phyloP scores from a whole-genome alignment of 64 coral and sea anemone genomes.

The Montipora sp. region DNA sequence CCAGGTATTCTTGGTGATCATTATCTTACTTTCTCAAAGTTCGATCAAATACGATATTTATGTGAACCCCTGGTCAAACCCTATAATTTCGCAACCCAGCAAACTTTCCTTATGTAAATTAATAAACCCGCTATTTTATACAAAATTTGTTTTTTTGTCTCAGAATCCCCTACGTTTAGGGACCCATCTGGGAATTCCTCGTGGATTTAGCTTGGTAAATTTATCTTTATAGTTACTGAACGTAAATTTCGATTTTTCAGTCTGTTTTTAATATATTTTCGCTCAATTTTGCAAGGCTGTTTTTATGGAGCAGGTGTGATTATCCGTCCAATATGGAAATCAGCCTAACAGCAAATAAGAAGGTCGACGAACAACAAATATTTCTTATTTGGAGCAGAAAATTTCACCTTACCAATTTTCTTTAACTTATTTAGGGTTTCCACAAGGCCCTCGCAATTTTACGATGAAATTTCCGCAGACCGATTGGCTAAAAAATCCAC shows the following conservation, averaged over 20 bases:
- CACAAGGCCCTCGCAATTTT: no score
- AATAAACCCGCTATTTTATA: neutral
- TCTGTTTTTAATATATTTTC: neutral
- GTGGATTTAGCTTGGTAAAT: no score
- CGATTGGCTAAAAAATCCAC: neutral
- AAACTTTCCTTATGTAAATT: neutral
- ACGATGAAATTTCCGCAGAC: neutral
- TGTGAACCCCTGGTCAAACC: no score
- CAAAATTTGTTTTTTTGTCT: neutral
- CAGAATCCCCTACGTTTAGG: no score
- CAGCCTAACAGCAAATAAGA: neutral
- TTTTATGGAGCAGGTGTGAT: neutral
- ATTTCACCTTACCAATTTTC: neutral
- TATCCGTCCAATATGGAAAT: conserved; percentile 5
- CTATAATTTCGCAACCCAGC: no score
- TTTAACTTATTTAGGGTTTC: neutral
- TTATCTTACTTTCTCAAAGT: no score
- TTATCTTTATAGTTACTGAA: no score
- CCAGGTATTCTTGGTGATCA: conserved; percentile 4
- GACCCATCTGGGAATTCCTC: no score
- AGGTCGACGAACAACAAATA: neutral
- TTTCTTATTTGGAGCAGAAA: neutral
- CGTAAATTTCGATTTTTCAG: neutral
- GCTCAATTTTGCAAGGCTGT: neutral
- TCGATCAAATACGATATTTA: no score